A percentile compares a stretch with the other conserved stretches of the same genome.
phyloP scores from a whole-genome alignment of 1,140 invertebrate genomes.

The Procambarus virginalis region DNA sequence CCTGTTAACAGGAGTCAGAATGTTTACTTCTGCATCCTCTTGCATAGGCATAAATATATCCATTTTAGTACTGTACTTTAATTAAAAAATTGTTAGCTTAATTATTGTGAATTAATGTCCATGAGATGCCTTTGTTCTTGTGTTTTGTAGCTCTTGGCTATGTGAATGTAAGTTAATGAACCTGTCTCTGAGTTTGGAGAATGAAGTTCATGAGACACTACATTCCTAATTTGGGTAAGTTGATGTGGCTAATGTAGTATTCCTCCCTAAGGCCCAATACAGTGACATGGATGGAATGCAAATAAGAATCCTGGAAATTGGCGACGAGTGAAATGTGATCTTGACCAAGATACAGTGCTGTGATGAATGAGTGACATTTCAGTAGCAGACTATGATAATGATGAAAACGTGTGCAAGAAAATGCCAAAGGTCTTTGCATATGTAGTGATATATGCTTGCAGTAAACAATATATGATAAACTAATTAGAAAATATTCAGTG shows the following conservation, averaged over 20 bases:
- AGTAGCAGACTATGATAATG: not conserved
- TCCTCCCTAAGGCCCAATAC: not conserved
- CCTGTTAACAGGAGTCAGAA: too few relatives aligned
- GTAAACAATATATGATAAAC: not conserved
- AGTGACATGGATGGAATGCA: not conserved
- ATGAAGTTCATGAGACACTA: not conserved
- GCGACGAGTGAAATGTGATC: not conserved
- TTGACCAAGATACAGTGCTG: not conserved
- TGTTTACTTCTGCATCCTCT: not conserved
- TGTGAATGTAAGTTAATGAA: not conserved
- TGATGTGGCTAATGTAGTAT: not conserved
- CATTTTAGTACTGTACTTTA: not conserved
- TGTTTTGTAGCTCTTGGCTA: not conserved
- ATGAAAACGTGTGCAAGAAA: not conserved
- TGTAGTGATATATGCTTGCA: not conserved
- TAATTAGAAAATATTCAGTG: not conserved
- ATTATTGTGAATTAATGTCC: not conserved
- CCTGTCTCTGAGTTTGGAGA: not conserved
- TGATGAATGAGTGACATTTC: not conserved
- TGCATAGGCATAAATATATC: not conserved
- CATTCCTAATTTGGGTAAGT: not conserved
- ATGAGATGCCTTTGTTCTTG: not conserved
- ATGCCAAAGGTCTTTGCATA: not conserved
- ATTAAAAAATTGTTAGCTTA: not conserved
- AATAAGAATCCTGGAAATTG: not conserved